Conservation (phyloP, 2,113 vertebrate species). For the Oxyruncus cristatus region DNA sequence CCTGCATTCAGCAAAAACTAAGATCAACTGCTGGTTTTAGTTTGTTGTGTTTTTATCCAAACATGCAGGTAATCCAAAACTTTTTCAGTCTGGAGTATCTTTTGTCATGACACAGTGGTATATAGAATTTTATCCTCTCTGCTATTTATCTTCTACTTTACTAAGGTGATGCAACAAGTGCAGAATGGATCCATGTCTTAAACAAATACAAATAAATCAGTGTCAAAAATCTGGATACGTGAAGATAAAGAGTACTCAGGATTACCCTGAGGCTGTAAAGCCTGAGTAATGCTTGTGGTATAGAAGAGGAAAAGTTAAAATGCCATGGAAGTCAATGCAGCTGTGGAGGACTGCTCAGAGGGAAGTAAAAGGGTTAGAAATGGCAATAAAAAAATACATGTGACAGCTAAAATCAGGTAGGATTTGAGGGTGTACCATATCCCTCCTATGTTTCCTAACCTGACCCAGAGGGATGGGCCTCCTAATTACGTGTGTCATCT, state of each 20-base stretch:
- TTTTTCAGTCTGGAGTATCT: neutral
- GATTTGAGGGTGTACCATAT: neutral
- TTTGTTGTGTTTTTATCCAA: neutral
- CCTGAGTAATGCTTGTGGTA: neutral
- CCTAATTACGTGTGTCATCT: neutral
- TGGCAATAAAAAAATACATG: neutral
- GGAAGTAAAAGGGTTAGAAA: slow-evolving; percentile 32
- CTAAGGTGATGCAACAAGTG: neutral
- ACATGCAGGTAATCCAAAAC: neutral
- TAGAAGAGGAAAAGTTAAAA: slow-evolving; percentile 30
- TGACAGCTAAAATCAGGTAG: neutral
- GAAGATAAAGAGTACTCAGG: neutral
- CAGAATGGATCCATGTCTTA: neutral
- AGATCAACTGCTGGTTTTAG: neutral
- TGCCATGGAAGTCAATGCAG: slow-evolving; percentile 10
- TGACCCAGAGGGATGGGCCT: neutral
- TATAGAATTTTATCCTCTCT: neutral
- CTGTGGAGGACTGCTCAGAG: neutral
- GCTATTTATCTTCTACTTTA: neutral
- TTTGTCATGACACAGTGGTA: neutral
- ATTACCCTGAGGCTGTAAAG: slow-evolving; percentile 8
- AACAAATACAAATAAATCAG: neutral
- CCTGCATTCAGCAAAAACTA: neutral
- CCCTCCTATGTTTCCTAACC: neutral
- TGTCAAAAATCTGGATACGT: neutral